phyloP scores from a whole-genome alignment of 1,140 invertebrate species.

The Neodiprion lecontei region DNA sequence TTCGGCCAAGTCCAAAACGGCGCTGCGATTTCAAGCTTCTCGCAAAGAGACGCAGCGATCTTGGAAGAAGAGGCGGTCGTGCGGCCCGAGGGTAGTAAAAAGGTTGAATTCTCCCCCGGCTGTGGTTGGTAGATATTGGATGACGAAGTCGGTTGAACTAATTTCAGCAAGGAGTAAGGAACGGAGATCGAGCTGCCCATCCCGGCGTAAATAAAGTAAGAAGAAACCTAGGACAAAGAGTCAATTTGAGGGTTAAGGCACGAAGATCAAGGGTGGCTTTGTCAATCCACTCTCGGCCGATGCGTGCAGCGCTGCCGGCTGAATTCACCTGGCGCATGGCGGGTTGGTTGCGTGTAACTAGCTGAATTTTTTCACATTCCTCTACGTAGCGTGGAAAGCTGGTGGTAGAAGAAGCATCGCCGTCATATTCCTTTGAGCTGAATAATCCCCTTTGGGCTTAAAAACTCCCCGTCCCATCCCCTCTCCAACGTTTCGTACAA shows the following conservation, averaged over 20 bases:
- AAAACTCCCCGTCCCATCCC: background rate
- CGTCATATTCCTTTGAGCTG: no score
- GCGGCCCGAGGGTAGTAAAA: no score
- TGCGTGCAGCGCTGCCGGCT: background rate
- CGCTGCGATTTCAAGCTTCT: no score
- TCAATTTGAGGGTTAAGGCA: background rate
- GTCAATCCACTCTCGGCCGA: background rate
- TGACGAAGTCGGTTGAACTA: background rate
- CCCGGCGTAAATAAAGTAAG: background rate
- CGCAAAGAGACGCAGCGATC: no score
- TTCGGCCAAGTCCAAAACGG: no score
- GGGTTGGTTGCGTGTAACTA: no score
- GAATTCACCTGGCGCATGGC: no score
- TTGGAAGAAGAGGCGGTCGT: no score
- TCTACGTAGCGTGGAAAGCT: constrained; percentile 8
- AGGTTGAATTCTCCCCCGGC: no score
- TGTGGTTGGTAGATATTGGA: background rate
- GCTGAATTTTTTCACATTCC: no score
- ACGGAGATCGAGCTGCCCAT: background rate
- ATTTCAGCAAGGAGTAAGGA: background rate
- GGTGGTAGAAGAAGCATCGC: constrained; percentile 16
- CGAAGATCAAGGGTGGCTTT: background rate
- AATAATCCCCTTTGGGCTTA: no score
- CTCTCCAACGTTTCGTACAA: background rate
- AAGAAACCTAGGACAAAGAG: background rate